phyloP scores from a whole-genome alignment of 2,113 vertebrate species.

The Balaeniceps rex region DNA sequence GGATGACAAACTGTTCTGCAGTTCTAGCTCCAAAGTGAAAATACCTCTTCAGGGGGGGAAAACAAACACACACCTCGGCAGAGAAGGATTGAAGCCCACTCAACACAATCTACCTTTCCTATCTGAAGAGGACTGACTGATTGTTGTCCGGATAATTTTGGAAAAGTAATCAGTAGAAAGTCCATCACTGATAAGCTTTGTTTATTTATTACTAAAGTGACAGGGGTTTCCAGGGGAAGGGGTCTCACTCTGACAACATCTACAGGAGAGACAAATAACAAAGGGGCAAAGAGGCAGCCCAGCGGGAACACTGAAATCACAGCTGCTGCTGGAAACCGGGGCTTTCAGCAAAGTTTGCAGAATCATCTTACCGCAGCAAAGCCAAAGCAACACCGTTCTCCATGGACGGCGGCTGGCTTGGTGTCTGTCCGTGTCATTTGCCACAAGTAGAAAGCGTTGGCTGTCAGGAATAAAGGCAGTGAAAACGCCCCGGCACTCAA shows the following conservation, averaged over 20 bases:
- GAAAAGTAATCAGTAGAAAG: not conserved
- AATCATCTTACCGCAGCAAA: not conserved
- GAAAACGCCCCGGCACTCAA: not conserved
- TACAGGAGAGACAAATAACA: not conserved
- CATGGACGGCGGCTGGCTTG: not conserved
- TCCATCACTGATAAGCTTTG: not conserved
- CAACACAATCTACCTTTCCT: not conserved
- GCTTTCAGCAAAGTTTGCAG: not conserved
- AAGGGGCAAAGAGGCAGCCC: not conserved
- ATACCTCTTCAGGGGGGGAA: not conserved
- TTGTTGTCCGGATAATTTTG: not conserved
- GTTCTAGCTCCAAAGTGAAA: not conserved
- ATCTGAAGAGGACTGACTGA: not conserved
- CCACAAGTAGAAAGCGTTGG: not conserved
- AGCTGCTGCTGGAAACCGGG: not conserved
- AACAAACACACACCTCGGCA: not conserved
- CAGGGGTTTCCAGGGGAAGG: not conserved
- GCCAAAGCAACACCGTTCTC: too few species aligned
- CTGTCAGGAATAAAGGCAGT: too few species aligned
- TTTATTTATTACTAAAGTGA: not conserved
- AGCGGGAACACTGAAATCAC: not conserved
- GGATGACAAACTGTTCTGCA: not conserved
- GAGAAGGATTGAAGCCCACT: not conserved
- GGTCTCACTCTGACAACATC: not conserved
- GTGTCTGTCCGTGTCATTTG: not conserved